Conservation (phyloP, 2,797 vertebrate species). For the Micropoecilia bifurca region DNA sequence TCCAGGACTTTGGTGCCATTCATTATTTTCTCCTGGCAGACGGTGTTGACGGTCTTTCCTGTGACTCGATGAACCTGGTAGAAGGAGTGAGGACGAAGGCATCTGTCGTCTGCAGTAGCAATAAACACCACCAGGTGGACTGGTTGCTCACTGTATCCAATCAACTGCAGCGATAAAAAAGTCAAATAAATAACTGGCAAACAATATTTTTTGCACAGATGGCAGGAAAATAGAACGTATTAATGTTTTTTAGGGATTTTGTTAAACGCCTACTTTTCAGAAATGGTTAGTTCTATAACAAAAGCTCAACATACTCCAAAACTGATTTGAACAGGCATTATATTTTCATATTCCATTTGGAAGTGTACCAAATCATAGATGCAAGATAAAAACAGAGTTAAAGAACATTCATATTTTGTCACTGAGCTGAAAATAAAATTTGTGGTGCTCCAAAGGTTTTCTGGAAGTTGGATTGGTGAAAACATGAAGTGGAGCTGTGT, state of each 20-base stretch:
- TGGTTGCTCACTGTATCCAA: constrained; percentile 88
- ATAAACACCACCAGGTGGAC: constrained; percentile 93
- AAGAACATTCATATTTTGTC: not conserved
- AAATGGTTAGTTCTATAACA: not conserved
- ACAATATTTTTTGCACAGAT: not conserved
- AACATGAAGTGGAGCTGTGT: not conserved
- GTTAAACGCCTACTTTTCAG: not conserved
- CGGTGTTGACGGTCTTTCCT: constrained; percentile 93
- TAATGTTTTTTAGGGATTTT: not conserved
- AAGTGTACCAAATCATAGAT: not conserved
- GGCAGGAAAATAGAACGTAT: not conserved
- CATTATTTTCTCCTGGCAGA: constrained; percentile 89
- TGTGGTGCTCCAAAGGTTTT: not conserved
- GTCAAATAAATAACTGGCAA: not conserved
- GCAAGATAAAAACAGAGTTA: not conserved
- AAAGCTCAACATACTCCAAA: not conserved
- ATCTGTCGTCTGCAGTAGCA: constrained; percentile 92
- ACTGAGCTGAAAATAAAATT: not conserved
- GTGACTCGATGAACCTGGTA: constrained; percentile 98
- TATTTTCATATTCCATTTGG: not conserved
- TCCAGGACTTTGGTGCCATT: constrained; percentile 90
- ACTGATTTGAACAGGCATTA: not conserved
- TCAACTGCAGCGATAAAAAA: constrained; percentile 77
- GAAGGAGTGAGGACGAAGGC: constrained; percentile 92
- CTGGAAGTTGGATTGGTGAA: not conserved